These are phyloP conservation scores for Aphodius granarius DNA, from an alignment of 2,888 invertebrate genomes.

Conservation along the genomic window DNA sequence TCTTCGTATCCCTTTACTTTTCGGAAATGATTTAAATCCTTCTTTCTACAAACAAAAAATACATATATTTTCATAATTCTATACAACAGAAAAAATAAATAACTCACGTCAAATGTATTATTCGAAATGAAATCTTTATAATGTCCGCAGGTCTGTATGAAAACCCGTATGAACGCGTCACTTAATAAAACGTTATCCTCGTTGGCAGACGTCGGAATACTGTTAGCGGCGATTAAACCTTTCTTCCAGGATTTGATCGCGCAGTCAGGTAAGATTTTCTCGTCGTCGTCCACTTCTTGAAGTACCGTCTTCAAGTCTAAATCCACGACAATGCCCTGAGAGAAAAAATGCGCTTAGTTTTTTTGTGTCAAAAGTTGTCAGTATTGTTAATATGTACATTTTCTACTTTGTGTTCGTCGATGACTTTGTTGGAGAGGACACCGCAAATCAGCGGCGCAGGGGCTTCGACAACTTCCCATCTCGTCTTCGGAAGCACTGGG, in stretches of 20 bases:
- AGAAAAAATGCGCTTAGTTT: conserved; percentile 29
- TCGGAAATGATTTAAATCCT: conserved; percentile 62
- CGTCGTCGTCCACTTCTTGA: conserved; percentile 74
- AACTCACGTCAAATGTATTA: conserved; percentile 50
- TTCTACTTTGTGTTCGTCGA: conserved; percentile 55
- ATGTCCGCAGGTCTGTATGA: conserved; percentile 75
- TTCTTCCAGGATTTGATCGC: conserved; percentile 70
- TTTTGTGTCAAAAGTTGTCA: background rate
- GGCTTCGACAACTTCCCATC: conserved; percentile 69
- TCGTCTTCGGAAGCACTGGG: conserved; percentile 71
- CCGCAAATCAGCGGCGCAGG: conserved; percentile 81
- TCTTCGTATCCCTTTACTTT: conserved; percentile 66
- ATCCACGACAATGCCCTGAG: conserved; percentile 75
- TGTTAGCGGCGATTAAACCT: conserved; percentile 56
- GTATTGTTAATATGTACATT: conserved; percentile 54
- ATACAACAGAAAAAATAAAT: conserved; percentile 6
- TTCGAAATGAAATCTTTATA: conserved; percentile 63
- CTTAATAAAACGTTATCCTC: conserved; percentile 74
- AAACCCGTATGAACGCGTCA: conserved; percentile 77
- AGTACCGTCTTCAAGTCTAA: conserved; percentile 66
- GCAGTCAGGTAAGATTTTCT: conserved; percentile 71
- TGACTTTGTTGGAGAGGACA: conserved; percentile 57
- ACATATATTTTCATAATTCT: conserved; percentile 13
- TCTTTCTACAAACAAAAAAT: conserved; percentile 65
- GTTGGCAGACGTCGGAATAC: conserved; percentile 54